Conservation (phyloP, 2,113 vertebrate species). For the Chaetodon trifascialis region DNA sequence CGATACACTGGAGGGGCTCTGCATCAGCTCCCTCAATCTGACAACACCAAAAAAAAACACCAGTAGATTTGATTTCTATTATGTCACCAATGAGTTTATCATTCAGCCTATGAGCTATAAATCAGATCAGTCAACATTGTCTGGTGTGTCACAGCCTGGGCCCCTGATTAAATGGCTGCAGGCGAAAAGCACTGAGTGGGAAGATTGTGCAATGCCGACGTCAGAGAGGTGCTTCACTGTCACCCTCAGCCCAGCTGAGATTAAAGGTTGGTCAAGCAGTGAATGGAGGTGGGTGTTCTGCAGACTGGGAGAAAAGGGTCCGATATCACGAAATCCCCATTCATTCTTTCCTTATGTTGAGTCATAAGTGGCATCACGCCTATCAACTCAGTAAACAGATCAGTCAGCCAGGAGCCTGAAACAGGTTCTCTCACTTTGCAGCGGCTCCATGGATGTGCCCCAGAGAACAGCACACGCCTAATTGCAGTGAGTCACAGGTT, state of each 20-base stretch:
- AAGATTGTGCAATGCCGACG: conserved; percentile 29
- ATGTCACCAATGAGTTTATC: neutral
- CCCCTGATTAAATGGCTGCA: conserved; percentile 29
- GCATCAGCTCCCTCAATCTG: conserved; percentile 40
- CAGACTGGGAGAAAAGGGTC: conserved; percentile 20
- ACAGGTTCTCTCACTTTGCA: conserved; percentile 80
- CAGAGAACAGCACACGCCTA: conserved; percentile 65
- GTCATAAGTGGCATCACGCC: conserved; percentile 54
- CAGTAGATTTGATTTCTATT: conserved; percentile 8
- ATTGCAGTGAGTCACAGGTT: conserved; percentile 61
- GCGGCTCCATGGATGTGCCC: conserved; percentile 50
- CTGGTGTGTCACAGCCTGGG: conserved; percentile 32
- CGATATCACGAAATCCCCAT: conserved; percentile 23
- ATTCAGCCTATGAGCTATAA: neutral
- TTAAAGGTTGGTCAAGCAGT: conserved; percentile 16
- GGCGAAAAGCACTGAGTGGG: conserved; percentile 2
- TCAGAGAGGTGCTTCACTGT: conserved; percentile 5
- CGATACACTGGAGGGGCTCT: conserved; percentile 47
- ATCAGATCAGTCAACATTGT: conserved; percentile 33
- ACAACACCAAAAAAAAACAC: conserved; percentile 14
- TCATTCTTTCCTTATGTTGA: conserved; percentile 41
- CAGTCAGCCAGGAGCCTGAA: conserved; percentile 53
- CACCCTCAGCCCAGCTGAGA: neutral
- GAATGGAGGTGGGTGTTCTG: conserved; percentile 25
- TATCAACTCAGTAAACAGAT: conserved; percentile 59